These are phyloP conservation scores for Chrysotoxum bicinctum DNA, from an alignment of 2,888 invertebrate species.

Conservation along the genomic window DNA sequence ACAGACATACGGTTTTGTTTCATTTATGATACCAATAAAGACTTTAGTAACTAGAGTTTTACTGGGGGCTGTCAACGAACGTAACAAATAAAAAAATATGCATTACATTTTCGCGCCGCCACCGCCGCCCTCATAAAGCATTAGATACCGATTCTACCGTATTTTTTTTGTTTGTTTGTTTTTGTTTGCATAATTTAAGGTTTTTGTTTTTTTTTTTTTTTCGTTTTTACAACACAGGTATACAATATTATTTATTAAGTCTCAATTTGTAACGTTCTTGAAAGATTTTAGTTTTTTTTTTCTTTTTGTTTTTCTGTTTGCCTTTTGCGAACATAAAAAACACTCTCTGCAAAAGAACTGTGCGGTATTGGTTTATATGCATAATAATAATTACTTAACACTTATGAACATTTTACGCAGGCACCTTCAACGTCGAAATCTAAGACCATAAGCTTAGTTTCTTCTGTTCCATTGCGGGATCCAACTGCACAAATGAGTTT, in stretches of 20 bases:
- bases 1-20: slow-evolving; percentile 37
- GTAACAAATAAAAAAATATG: slow-evolving; percentile 12
- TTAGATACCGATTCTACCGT: slow-evolving; percentile 35
- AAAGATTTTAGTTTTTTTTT: slow-evolving; percentile 21
- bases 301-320: slow-evolving; percentile 20
- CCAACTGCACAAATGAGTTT: slow-evolving; percentile 99
- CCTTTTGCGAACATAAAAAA: slow-evolving; percentile 30
- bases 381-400: slow-evolving; percentile 52
- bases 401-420: slow-evolving; percentile 84
- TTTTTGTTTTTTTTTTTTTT: slow-evolving; percentile 13
- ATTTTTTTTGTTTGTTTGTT: neutral
- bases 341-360: slow-evolving; percentile 48
- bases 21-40: slow-evolving; percentile 27
- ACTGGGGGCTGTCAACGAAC: neutral
- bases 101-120: neutral
- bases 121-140: slow-evolving; percentile 24
- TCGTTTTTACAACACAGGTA: slow-evolving; percentile 47
- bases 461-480: slow-evolving; percentile 98
- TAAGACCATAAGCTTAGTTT: slow-evolving; percentile 97
- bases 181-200: slow-evolving; percentile 15
- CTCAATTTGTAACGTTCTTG: slow-evolving; percentile 55
- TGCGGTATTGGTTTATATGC: slow-evolving; percentile 23
- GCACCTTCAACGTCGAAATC: slow-evolving; percentile 95
- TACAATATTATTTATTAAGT: slow-evolving; percentile 62
- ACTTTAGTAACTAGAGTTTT: slow-evolving; percentile 17